These are phyloP conservation scores for Trichonephila clavipes DNA, from an alignment of 1,140 invertebrate genomes.

Conservation along the genomic window DNA sequence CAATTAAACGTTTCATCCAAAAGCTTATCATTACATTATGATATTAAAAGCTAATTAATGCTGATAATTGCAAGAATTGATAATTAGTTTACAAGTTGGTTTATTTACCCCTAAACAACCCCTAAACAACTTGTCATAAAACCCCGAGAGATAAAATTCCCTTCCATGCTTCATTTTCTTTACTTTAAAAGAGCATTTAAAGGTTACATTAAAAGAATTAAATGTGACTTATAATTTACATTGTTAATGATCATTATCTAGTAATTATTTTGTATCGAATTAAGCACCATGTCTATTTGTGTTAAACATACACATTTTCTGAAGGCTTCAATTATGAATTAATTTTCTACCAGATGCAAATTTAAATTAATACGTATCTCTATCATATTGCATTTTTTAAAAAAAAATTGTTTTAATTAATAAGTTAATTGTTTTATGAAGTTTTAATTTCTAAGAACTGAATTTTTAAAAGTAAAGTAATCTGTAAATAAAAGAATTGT, in stretches of 20 bases:
- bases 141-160: too few relatives aligned
- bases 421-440: too few relatives aligned
- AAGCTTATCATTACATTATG: background rate
- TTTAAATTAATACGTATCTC: background rate
- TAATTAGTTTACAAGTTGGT: background rate
- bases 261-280: background rate
- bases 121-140: background rate
- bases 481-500: too few relatives aligned
- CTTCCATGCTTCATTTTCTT: too few relatives aligned
- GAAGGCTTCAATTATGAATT: background rate
- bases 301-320: background rate
- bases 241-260: conserved; percentile 8
- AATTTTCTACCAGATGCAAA: background rate
- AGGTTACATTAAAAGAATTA: background rate
- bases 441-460: too few relatives aligned
- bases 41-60: background rate
- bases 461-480: too few relatives aligned
- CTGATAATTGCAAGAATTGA: background rate
- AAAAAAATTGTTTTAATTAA: too few relatives aligned
- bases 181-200: background rate
- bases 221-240: background rate
- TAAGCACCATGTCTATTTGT: background rate
- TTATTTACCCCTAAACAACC: background rate
- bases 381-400: too few relatives aligned
- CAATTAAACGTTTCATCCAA: too few relatives aligned